Evolutionary conservation across 2,113 vertebrate species (phyloP).

Genomic region (Onychorhynchus coronatus): DNA sequence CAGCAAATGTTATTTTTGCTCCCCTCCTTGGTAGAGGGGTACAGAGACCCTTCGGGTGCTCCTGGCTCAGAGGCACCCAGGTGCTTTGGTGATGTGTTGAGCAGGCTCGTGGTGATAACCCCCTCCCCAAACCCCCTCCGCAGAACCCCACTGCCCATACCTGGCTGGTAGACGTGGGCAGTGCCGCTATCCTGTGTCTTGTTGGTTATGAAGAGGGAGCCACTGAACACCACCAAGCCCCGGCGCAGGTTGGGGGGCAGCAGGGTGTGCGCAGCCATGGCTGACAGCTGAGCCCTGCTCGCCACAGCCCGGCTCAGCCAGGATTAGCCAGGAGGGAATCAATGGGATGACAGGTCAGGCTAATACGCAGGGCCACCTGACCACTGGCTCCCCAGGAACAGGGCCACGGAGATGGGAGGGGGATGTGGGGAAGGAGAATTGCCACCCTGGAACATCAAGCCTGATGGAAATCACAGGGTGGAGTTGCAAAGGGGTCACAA

Average conservation of each 20-base stretch:
- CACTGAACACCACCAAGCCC: constrained; percentile 71
- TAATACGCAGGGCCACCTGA: background rate
- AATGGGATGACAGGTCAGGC: background rate
- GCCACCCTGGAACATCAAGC: background rate
- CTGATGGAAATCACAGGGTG: rapidly evolving
- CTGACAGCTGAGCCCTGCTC: background rate
- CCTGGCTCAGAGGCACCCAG: background rate
- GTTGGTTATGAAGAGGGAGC: constrained; percentile 79
- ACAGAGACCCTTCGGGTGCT: background rate
- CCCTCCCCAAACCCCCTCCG: rapidly evolving
- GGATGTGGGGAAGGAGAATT: background rate
- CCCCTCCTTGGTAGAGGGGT: rapidly evolving
- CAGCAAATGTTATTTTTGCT: background rate
- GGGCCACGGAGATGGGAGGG: background rate
- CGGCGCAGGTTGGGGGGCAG: constrained; percentile 75
- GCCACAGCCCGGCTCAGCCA: background rate
- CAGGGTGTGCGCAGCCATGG: background rate
- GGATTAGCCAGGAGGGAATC: background rate
- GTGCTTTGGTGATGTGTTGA: background rate
- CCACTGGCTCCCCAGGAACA: background rate
- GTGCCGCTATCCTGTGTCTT: constrained; percentile 72
- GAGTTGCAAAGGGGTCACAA: background rate
- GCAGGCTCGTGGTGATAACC: rapidly evolving
- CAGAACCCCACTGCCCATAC: constrained; percentile 37
- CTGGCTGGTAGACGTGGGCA: constrained; percentile 59